Base-by-base conservation (phyloP, 2,113 vertebrate species). In the Sebastes schlegelii region DNA sequence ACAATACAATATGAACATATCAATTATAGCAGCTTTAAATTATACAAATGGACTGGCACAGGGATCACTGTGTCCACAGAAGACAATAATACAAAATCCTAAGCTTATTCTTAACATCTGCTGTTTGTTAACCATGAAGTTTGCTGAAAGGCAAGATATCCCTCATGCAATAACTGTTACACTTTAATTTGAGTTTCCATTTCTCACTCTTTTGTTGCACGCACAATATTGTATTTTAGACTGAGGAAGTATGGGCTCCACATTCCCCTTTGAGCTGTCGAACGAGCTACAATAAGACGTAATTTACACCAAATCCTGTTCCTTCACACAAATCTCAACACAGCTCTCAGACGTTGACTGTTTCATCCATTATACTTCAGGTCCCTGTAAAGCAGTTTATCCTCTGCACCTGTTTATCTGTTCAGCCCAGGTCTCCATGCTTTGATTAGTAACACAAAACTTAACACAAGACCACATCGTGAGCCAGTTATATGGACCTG, bases 391-490 rank as follows among this genome's bases (percentile, higher is more conserved):
- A 86, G 46, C 67, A n/a, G 42, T 85, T 86, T 77, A 73, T 70
- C 77, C 54, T 13, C 68, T 62, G 52, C 83, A 89, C 83, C 79
- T 88, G 79, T 87, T 85, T 61, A 77, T 82, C 82, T 74, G 77
- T 46, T 86, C 76, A 80, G 62, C 16, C 51, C 6, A 11, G 67
- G 62, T 55, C 71, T 43, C 4, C 10, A 21, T 1, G 64, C 73
- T 88, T 88, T 86, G 80, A 86, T 89, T 77, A 16, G 17, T 8
- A 3, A 40, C 42, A 66, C 60, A 62, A 60, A 77, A 63, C 43
- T 17, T 46, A 19, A 82, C 64, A 83, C 55, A 14, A 34, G 34
- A 40, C 21, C 52, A 8, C 63, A 70, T 55, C n/a, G 1, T 42
- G 21, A 69, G 66, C 69, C 0, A 8, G 34, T 82, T 49, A 52